Base-by-base conservation (phyloP, 1,140 invertebrate species). In the Riptortus pedestris region DNA sequence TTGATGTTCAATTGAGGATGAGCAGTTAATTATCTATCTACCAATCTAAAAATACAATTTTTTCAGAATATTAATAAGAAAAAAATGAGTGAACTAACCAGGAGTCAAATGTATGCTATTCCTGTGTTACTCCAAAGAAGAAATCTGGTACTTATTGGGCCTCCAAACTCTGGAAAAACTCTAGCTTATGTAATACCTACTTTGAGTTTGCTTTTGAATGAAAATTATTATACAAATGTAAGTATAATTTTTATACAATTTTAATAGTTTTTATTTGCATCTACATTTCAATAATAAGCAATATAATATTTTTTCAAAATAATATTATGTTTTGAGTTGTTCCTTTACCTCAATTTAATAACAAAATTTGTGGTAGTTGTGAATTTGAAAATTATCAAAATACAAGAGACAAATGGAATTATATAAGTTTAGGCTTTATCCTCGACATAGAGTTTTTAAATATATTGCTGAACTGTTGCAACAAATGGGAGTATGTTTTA, bases 141-240 rank as follows among this genome's bases (percentile, higher is more conserved):
- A 18, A 62, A 52, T 52, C n/a, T 62, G 11, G 11, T 52, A 16
- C 11, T 62, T 9, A n/a, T 62, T 33, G 61, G 61, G 9, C 61
- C 61, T 18, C 47, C 61, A 5, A 28, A 26, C 18, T 28, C 45
- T 33, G 61, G 61, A 5, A 62, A 62, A 52, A 18, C 61, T 29
- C 20, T 62, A 1, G 45, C 61, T 31, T 48, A 2, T 61, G 27
- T 62, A 18, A 52, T 62, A 12, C 24, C 45, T 29, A 11, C 52
- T 43, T 14, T 62, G 2, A 62, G 61, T 33, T 31, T 62, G 16
- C 61, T 62, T 2, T 20, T 24, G 27, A 18, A 29, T 24, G n/a
- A 18, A 1, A 16, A 62, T 11, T 52, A 27, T 52, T 62, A 62
- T 62, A 12, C 12, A 11, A 22, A 22, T n/a, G 58, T 31, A 20